Base-by-base conservation (phyloP, 1,140 invertebrate genomes). In the Hylaeus volcanicus region DNA sequence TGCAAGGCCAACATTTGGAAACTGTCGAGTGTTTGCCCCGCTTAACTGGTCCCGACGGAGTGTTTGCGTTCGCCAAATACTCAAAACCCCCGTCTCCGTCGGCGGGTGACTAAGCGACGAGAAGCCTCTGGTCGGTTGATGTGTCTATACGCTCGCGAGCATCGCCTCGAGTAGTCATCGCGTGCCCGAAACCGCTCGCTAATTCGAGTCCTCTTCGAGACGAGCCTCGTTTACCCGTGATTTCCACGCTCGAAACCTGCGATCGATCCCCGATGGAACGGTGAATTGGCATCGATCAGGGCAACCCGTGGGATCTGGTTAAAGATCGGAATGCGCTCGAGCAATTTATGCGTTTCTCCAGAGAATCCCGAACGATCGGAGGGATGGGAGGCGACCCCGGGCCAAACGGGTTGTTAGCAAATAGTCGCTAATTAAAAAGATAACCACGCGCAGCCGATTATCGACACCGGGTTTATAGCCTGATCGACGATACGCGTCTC, bases 391-490 rank as follows among this genome's bases (percentile, higher is more conserved):
- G 45, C 74, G 60, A 9, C 41, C 63, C 65, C 41, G 43, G 56
- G 43, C 43, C 12, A 14, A 45, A 4, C 26, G 9, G 14, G 14
- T 68, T 68, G 55, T 88, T 83, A 87, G 83, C 81, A 74, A 79
- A 70, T 73, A 75, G 66, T 58, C 48, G 69, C 73, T 81, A 88
- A 89, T 89, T 82, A 85, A 87, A 85, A 88, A 87, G 81, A 72
- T 74, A 83, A 83, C 53, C n/a, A 48, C 66, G 61, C 58, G 3
- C 3, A 37, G 6, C 60, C 53, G 51, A 45, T 82, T 73, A 81
- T 81, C 64, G 73, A 51, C 9, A 9, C 51, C 6, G 51, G 69
- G 83, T 55, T 81, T 51, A 15, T 69, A 26, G 71, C 1, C 61
- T 41, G 83, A 85, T 85, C 63, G 66, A 9, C 6, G 79, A 86